Evolutionary conservation across 2,113 vertebrate species (phyloP), one percentile per base, ranked within the genome.

Genomic region (Entelurus aequoreus): DNA sequence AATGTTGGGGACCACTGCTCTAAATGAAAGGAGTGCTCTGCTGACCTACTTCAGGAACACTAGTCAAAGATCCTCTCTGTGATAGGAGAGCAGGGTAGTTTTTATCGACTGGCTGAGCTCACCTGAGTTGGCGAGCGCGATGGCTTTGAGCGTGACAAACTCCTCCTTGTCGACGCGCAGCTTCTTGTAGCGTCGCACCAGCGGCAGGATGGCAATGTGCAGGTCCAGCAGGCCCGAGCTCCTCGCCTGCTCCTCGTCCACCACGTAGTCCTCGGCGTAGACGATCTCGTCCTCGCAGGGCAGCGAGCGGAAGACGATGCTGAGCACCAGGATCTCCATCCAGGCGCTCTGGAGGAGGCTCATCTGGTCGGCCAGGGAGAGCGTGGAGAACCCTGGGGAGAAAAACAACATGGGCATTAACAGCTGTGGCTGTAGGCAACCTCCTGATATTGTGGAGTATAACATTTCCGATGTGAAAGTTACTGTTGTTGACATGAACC

Each of bases 321-420:
- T 94, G 83, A 97, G 83, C 70, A 97, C 93, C 70, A 97, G 91
- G 78, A 96, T 94, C 90, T 97, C 95, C 95, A 97, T 97, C 95
- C 95, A 97, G 75, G 94, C 93, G 0, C 94, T 95, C 89, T 98
- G 95, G 81, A 98, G 87, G 21, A 98, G 88, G 81, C 93, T 94
- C 95, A 98, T 98, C 91, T 98, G 95, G 86, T 97, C 95, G 28
- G 92, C 93, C 77, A 97, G 88, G 0, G 94, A 95, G n/a, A 97
- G 93, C 44, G 81, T 90, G 15, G 93, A 94, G 87, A 96, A 96
- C 48, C 95, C 95, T 97, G 81, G 28, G 42, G 11, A 46, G 12
- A 28, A 28, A 28, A 28, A 28, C 28, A 46, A 11, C 9, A 46
- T 11, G 10, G 10, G 42, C 42, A 12, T 46, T 46, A 46, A 12